Base-by-base conservation (phyloP, 2,888 invertebrate species). In the Lepidocyrtinus sp. region DNA sequence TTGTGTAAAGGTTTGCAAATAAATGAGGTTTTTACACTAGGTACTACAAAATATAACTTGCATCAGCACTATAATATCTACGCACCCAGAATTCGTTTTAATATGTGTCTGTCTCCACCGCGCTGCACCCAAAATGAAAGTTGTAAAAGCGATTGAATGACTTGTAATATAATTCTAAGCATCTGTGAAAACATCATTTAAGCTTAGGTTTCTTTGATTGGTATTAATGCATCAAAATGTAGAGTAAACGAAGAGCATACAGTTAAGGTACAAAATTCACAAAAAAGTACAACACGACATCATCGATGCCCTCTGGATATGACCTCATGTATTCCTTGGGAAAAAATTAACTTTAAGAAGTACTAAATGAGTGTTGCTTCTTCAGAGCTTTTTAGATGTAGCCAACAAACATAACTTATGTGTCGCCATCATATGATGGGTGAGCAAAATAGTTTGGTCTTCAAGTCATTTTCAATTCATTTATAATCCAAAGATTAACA, bases 261-360 rank as follows among this genome's bases (percentile, higher is more conserved):
- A n/a, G n/a, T n/a, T n/a, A n/a, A n/a, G n/a, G n/a, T n/a, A n/a
- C n/a, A n/a, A n/a, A n/a, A n/a, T n/a, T n/a, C n/a, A n/a, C n/a
- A n/a, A n/a, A n/a, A n/a, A n/a, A n/a, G n/a, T n/a, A n/a, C n/a
- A 24, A 2, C 12, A 9, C 3, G 2, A 19, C 9, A 24, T 24
- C 9, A 24, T 61, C 59, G 70, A 46, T 77, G 77, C 77, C 77
- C 77, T 72, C 77, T 77, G 77, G 77, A 64, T 64, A 59, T 77
- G 77, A 77, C 77, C 77, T 45, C 27, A 26, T 72, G 77, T 77
- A 77, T 77, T 77, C 72, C 77, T 63, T 77, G 71, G 67, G n/a
- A 77, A 69, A 24, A 27, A 62, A 3, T 26, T 46, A 36, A 22
- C 15, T 7, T 3, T 15, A 17, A 25, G 55, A 24, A 55, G 55